Evolutionary conservation across 2,113 vertebrate genomes (phyloP).

Genomic region (Chionodraco myersi): DNA sequence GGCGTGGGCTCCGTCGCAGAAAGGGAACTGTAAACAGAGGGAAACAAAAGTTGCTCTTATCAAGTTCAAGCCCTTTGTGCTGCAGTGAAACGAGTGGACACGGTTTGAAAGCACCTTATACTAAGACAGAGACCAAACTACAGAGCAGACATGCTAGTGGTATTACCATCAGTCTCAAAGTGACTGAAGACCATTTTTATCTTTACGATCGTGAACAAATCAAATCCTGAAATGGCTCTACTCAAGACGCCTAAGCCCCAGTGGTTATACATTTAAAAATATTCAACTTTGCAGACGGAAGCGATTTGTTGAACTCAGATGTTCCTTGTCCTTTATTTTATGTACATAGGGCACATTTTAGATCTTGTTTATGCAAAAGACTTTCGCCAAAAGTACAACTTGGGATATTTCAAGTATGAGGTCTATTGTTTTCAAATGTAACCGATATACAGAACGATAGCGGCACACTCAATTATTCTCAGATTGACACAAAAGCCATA

Average conservation of each 20-base stretch:
- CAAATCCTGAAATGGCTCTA: background rate
- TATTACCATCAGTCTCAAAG: background rate
- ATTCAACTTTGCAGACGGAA: background rate
- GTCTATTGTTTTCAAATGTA: background rate
- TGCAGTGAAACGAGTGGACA: background rate
- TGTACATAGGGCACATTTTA: background rate
- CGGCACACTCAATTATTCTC: background rate
- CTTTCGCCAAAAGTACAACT: background rate
- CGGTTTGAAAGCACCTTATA: background rate
- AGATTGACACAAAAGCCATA: background rate
- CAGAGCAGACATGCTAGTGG: background rate
- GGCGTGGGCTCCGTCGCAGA: constrained; percentile 83
- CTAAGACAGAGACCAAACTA: background rate
- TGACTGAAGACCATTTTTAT: background rate
- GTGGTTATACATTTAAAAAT: background rate
- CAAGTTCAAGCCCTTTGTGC: background rate
- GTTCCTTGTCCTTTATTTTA: background rate
- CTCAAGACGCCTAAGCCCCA: background rate
- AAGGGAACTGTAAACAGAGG: constrained; percentile 80
- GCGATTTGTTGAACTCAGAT: background rate
- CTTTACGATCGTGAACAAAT: background rate
- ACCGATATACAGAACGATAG: background rate
- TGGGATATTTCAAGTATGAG: too few species aligned
- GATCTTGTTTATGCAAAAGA: background rate
- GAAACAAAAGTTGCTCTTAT: background rate